Base-by-base conservation (phyloP, 2,888 invertebrate genomes). In the Hemicrepidius hirtus region DNA sequence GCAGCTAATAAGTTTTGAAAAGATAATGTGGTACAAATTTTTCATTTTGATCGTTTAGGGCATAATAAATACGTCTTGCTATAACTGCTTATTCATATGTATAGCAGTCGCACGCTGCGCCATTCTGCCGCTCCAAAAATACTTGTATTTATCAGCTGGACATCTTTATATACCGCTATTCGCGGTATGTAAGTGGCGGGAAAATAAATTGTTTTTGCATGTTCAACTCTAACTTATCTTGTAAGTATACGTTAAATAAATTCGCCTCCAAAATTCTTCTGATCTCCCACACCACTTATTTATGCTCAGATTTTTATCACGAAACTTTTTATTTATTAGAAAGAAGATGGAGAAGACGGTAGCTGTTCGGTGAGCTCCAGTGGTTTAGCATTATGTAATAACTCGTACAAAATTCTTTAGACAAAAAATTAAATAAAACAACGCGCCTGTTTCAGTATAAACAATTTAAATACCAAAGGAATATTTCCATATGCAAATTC, bases 151-250 rank as follows among this genome's bases (percentile, higher is more conserved):
- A 69, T 69, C 69, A 69, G 69, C 63, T 68, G 68, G 68, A 68
- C 68, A 68, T 68, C 68, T 68, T 68, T 68, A 68, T 68, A 59
- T 68, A 68, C 68, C 41, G 68, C 57, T 68, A 68, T 68, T 68
- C 68, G 59, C 59, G 57, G 57, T 68, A 59, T 68, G 68, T 68
- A 68, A 68, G 59, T 68, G 68, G 59, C 46, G 68, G 57, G 55
- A 68, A 68, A 68, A 69, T 69, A 69, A 69, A 69, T 69, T 69
- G 63, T 63, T 69, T 69, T 69, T 69, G 62, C 69, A 69, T 63
- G 69, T 69, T 69, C 63, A 50, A 53, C 63, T 55, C 57, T 24
- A 69, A 55, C 62, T 69, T 69, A 69, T 69, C 69, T 69, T 63
- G 24, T 40, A 24, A 55, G 53, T 40, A 63, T 44, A 44, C 18